phyloP scores from a whole-genome alignment of 2,113 vertebrate genomes.

The Phalacrocorax carbo region DNA sequence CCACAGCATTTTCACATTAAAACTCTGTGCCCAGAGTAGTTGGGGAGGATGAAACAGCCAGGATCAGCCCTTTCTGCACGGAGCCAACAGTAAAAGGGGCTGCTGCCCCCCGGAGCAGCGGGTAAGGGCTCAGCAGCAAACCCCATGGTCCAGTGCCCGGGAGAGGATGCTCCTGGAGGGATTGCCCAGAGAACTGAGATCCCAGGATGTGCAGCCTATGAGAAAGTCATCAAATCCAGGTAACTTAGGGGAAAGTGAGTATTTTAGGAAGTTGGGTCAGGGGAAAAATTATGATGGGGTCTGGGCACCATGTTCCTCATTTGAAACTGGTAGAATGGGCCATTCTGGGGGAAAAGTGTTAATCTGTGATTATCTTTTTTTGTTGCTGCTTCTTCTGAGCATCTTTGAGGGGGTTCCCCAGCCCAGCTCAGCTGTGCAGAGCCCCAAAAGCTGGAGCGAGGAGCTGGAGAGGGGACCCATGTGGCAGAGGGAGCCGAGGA shows the following conservation, averaged over 20 bases:
- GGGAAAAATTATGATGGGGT: fast-evolving
- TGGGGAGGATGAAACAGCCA: not conserved
- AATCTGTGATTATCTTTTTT: not conserved
- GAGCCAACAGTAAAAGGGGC: not conserved
- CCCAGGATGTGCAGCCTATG: not conserved
- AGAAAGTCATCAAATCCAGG: not conserved
- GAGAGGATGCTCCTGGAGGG: not conserved
- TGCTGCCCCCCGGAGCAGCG: not conserved
- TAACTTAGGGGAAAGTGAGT: fast-evolving
- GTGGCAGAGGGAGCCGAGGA: not conserved
- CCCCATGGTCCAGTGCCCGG: fast-evolving
- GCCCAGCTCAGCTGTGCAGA: fast-evolving
- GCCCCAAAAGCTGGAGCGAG: not conserved
- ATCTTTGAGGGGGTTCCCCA: not conserved
- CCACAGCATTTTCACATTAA: conserved; percentile 28
- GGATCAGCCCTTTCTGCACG: not conserved
- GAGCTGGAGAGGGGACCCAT: not conserved
- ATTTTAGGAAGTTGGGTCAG: not conserved
- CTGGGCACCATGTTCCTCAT: fast-evolving
- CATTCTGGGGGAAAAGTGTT: fast-evolving
- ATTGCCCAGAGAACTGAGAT: fast-evolving
- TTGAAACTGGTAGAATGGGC: not conserved
- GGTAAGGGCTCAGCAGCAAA: not conserved
- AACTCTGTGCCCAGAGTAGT: fast-evolving
- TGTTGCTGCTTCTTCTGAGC: not conserved